These are phyloP conservation scores for Echiichthys vipera DNA, from an alignment of 2,797 vertebrate species.

Conservation along the genomic window DNA sequence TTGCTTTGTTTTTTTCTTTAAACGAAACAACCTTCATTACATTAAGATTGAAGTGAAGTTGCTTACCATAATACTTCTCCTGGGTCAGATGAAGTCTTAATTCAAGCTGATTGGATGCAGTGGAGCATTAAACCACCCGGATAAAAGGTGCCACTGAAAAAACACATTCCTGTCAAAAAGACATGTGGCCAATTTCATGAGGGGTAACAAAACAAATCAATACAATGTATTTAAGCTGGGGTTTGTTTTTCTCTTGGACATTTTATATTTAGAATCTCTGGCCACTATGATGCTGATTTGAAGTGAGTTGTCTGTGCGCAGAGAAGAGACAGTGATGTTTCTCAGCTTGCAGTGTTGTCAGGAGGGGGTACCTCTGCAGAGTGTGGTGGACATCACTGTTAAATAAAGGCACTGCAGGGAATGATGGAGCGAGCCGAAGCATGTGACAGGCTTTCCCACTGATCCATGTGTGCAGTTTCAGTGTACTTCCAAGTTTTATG, in stretches of 20 bases:
- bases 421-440: neutral
- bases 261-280: constrained; percentile 12
- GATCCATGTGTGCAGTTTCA: neutral
- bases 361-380: constrained; percentile 32
- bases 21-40: constrained; percentile 40
- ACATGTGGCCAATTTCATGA: constrained; percentile 23
- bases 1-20: constrained; percentile 16
- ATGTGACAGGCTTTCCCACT: neutral
- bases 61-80: constrained; percentile 8
- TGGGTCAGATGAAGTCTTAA: constrained; percentile 32
- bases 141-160: constrained; percentile 55
- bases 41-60: constrained; percentile 20
- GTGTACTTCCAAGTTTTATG: neutral
- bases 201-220: constrained; percentile 45
- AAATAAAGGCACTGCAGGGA: constrained; percentile 37
- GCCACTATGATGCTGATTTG: constrained; percentile 42
- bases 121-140: constrained; percentile 45
- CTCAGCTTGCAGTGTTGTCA: constrained; percentile 22
- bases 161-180: constrained; percentile 63
- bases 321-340: constrained; percentile 26
- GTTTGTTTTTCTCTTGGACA: neutral
- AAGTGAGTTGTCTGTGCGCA: constrained; percentile 41
- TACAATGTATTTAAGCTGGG: constrained; percentile 22
- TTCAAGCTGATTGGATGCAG: constrained; percentile 46
- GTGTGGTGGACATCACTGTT: constrained; percentile 18